Evolutionary conservation across 2,113 vertebrate species (phyloP), one percentile per base, ranked within the genome.

Genomic region (Hippocampus abdominalis): DNA sequence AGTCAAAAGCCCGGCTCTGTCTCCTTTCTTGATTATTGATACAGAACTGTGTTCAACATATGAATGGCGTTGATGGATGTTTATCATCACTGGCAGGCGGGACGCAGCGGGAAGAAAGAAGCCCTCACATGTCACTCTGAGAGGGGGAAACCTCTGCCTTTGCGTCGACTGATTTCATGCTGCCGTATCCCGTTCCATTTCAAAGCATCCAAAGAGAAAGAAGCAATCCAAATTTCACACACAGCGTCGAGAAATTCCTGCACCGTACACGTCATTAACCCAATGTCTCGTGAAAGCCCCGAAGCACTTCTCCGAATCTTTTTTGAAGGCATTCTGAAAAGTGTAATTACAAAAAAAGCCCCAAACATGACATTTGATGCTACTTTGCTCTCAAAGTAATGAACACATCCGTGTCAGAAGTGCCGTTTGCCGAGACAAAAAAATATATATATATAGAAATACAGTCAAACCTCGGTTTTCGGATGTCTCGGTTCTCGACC

Each of bases 161-260:
- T 87, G 82, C 77, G 77, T 78, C 64, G 82, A 75, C 77, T 81
- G 69, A 81, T 86, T 86, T 81, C 54, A 75, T 87, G 80, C 44
- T 4, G 29, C 66, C 74, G 63, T 70, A 36, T 79, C 70, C 65
- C 66, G 76, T 81, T 84, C 71, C 78, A 66, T 81, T 84, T 76
- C 81, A 84, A 84, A 85, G 81, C 67, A 61, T 80, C 62, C 68
- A 65, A 81, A 70, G 83, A 80, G 66, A 68, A 70, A 83, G 81
- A 82, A 42, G 79, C 72, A 77, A 84, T 85, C 72, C 76, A 29
- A 80, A 73, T 69, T 21, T 61, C 51, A 64, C 48, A 74, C 2
- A 65, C 63, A 63, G 21, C 15, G 9, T 42, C 18, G 15, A 64
- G 42, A 81, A 75, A 64, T 83, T 81, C 71, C 71, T 81, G 80